Base-by-base conservation (phyloP, 2,797 vertebrate species). In the Manis javanica region DNA sequence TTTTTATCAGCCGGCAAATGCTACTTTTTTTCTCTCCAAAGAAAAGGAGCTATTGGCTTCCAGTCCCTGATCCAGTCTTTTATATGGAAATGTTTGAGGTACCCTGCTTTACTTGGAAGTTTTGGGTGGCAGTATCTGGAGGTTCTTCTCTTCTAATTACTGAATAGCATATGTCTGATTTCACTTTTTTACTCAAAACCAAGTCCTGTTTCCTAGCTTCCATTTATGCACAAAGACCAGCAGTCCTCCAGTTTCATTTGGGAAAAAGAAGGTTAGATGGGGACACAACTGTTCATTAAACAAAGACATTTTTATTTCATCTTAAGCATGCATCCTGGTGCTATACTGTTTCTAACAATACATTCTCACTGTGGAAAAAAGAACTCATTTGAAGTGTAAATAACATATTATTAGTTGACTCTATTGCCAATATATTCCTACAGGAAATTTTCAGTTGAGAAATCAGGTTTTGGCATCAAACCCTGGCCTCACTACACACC, bases 91-190 rank as follows among this genome's bases (percentile, higher is more conserved):
- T 91, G 51, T 84, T 11, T 0, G 13, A 75, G 18, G 39, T 37
- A 31, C 59, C 75, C 42, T 66, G 46, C 64, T 83, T 81, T 84
- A 83, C 94, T 87, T 91, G 68, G 86, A 83, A 86, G 74, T 88
- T 87, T 89, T 81, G 83, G 4, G 49, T 37, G 59, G 26, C 57
- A 72, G 34, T 59, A 68, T 59, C 89, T 68, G 34, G 34, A 83
- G 31, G 79, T 34, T 68, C 63, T 74, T 95, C 64, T 92, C 88
- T 93, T 92, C 96, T 78, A 88, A 53, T 74, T 71, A 83, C 88
- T 63, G 64, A 97, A 84, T 34, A 87, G 34, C 29, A 2, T 31
- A 34, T 64, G 72, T 85, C 83, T 81, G 66, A 72, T 71, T 63
- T 72, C 49, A 19, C 31, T 86, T 86, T 46, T 94, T 53, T 69